Conservation (phyloP, 2,113 vertebrate genomes). For the Macaca nemestrina region DNA sequence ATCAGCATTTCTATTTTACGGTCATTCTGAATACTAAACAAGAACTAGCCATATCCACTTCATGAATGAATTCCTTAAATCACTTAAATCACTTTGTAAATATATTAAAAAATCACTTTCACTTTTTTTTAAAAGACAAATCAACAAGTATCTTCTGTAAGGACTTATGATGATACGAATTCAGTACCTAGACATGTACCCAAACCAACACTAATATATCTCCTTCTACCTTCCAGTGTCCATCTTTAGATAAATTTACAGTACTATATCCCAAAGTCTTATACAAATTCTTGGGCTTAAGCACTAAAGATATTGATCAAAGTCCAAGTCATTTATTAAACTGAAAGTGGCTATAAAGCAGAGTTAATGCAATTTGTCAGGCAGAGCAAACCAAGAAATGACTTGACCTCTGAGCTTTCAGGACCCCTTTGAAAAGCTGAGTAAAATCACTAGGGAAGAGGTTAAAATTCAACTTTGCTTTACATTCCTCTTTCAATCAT, state of each 20-base stretch:
- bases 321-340: conserved; percentile 79
- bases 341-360: conserved; percentile 62
- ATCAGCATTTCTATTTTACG: neutral
- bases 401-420: conserved; percentile 46
- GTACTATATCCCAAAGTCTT: conserved; percentile 30
- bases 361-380: conserved; percentile 54
- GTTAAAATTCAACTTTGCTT: conserved; percentile 66
- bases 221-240: neutral
- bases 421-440: conserved; percentile 38
- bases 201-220: neutral
- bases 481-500: conserved; percentile 54
- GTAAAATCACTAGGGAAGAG: conserved; percentile 50
- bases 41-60: neutral
- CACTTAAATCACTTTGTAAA: neutral
- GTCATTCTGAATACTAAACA: neutral
- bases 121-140: neutral
- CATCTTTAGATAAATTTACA: conserved; percentile 29
- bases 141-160: neutral
- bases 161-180: neutral
- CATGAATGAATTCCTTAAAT: conserved; percentile 28
- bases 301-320: conserved; percentile 70
- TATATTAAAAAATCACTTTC: neutral
- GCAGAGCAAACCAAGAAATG: conserved; percentile 49
- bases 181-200: neutral
- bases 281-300: conserved; percentile 56